Base-by-base conservation (phyloP, 2,888 invertebrate species). In the Flexamia atlantica region DNA sequence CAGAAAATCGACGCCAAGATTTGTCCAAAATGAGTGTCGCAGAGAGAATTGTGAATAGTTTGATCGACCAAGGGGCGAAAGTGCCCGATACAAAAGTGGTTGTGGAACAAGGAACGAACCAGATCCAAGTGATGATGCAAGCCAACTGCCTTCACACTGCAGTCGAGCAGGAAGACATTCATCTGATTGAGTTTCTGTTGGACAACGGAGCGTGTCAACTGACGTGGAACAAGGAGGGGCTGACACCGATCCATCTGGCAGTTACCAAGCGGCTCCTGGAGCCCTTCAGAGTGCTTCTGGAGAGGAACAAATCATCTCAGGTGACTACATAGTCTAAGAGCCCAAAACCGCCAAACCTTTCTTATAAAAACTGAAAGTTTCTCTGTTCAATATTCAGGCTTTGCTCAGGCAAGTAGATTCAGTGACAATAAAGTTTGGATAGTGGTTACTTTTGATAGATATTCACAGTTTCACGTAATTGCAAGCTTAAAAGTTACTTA, bases 121-220 rank as follows among this genome's bases (percentile, higher is more conserved):
- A 23, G 9, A 83, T 74, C 28, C 85, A 85, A 53, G 81, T 72
- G 17, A 82, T 83, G 64, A 86, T 82, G 68, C 76, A 84, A 5
- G 90, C 90, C 25, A 92, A 92, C 0, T 91, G 92, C 0, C 89
- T 93, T 0, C 93, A 93, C 85, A 91, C 91, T 0, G 92, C 93
- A 0, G 92, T 92, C 0, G 90, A 90, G 70, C 88, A 92, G 1
- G 90, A 90, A 5, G 91, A 90, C 68, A 85, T 90, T 42, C 90
- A 91, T 0, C 91, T 91, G 1, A 91, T 92, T 0, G 89, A 89
- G 14, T 89, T 90, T 60, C 88, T 93, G 0, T 87, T 92, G 5
- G 89, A 90, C 0, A 89, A 90, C 12, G 91, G 91, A 0, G 91
- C 90, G 0, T 90, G 90, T 0, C 90, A 91, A 0, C 89, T 90